Base-by-base conservation (phyloP, 2,888 invertebrate genomes). In the Synergus itoensis region DNA sequence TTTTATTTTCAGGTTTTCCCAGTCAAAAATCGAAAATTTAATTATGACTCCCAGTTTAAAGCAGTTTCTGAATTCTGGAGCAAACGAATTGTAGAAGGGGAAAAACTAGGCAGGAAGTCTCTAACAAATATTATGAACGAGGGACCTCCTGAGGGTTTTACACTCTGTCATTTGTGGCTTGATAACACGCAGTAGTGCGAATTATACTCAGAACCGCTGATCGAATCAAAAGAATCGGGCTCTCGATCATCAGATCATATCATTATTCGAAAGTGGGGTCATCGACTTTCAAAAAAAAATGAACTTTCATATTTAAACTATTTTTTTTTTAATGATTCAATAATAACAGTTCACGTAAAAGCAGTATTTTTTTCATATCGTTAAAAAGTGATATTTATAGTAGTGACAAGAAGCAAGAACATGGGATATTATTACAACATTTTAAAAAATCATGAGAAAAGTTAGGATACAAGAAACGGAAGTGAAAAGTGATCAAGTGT, bases 81-180 rank as follows among this genome's bases (percentile, higher is more conserved):
- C 48, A 16, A 16, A 9, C n/a, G 48, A 48, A 73, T 73, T 9
- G 73, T n/a, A 73, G 45, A 73, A 53, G 73, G 73, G 73, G 73
- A 73, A 73, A 73, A 73, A 36, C 53, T 73, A 73, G 53, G 36
- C 53, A 73, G 53, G 73, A 73, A 73, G 73, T 73, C 9, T 73
- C 73, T 65, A 65, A 65, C 65, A 65, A 64, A 65, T 65, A 53
- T 73, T 73, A 73, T 73, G 53, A 73, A 73, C 53, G 53, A 73
- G 73, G 73, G 53, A 36, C 28, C 48, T 73, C 65, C 65, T 65
- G 45, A 65, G 65, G 65, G 65, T 65, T 65, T 40, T 40, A 53
- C 69, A 73, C 53, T 73, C 53, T 48, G 48, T 73, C 53, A 73
- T 36, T 73, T 48, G 69, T 73, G 36, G 69, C 48, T 36, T 73